Percentiles rank a stretch among this genome's conserved stretches.
These are phyloP conservation scores for Petaurus breviceps DNA, from an alignment of 2,113 vertebrate species.

Conservation along the genomic window DNA sequence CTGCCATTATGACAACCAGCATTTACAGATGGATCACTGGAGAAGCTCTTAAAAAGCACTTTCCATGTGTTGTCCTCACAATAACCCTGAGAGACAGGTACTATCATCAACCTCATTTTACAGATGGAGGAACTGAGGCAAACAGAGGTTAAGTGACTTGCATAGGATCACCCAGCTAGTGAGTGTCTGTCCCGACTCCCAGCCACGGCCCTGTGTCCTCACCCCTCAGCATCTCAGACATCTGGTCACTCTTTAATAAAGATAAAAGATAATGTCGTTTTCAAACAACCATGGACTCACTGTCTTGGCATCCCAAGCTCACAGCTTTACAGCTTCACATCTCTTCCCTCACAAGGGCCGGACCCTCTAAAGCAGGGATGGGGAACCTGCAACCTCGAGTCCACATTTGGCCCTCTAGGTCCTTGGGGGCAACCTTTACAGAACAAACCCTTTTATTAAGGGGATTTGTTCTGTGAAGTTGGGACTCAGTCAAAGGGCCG, in stretches of 20 bases:
- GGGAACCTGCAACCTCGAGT: no score
- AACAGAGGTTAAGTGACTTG: not conserved
- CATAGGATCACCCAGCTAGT: not conserved
- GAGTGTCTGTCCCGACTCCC: not conserved
- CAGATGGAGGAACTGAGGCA: constrained; percentile 5
- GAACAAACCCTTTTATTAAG: no score
- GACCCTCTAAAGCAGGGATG: no score
- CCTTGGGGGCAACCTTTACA: no score
- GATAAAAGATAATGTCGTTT: not conserved
- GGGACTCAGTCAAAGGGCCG: no score
- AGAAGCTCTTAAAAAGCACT: not conserved
- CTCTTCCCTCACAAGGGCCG: no score
- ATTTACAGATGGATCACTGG: not conserved
- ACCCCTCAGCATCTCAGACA: not conserved
- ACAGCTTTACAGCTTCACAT: no score
- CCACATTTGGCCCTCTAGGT: no score
- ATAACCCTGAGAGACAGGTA: not conserved
- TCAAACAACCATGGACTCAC: not conserved
- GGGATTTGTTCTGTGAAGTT: no score
- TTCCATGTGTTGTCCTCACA: not conserved
- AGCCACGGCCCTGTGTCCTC: not conserved
- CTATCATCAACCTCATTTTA: not conserved
- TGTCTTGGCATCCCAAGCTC: not conserved
- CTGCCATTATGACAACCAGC: not conserved
- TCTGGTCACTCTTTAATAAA: not conserved